phyloP scores from a whole-genome alignment of 2,888 invertebrate species.

The Xanthorhoe designata region DNA sequence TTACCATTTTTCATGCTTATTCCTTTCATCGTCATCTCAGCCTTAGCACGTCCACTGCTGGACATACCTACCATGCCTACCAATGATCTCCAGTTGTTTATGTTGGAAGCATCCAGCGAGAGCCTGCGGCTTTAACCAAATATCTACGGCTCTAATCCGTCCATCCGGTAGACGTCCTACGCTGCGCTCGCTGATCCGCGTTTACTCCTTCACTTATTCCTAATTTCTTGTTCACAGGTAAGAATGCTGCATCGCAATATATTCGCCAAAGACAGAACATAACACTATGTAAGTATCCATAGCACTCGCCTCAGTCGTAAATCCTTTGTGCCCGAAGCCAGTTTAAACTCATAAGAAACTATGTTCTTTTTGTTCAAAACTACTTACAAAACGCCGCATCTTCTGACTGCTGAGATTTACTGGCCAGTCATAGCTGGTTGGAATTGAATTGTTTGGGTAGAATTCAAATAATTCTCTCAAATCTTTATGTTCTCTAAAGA shows the following conservation, averaged over 20 bases:
- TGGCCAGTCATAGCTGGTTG: conserved; percentile 1
- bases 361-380: conserved; percentile 22
- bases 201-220: background rate
- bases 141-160: too few species aligned
- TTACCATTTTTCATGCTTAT: too few species aligned
- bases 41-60: too few species aligned
- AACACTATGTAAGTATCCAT: background rate
- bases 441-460: background rate
- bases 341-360: conserved; percentile 18
- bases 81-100: too few species aligned
- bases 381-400: conserved; percentile 16
- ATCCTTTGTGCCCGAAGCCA: background rate
- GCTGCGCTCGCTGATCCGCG: too few species aligned
- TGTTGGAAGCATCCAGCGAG: too few species aligned
- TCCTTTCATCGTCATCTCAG: too few species aligned
- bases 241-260: background rate
- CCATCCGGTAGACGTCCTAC: too few species aligned
- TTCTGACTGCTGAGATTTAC: conserved; percentile 2
- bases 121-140: too few species aligned
- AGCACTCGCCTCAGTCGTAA: conserved; percentile 1
- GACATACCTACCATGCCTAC: too few species aligned
- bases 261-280: background rate
- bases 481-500: too few species aligned
- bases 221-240: conserved; percentile 5
- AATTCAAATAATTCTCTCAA: background rate